phyloP scores from a whole-genome alignment of 2,113 vertebrate genomes.

The Thalassoma bifasciatum region DNA sequence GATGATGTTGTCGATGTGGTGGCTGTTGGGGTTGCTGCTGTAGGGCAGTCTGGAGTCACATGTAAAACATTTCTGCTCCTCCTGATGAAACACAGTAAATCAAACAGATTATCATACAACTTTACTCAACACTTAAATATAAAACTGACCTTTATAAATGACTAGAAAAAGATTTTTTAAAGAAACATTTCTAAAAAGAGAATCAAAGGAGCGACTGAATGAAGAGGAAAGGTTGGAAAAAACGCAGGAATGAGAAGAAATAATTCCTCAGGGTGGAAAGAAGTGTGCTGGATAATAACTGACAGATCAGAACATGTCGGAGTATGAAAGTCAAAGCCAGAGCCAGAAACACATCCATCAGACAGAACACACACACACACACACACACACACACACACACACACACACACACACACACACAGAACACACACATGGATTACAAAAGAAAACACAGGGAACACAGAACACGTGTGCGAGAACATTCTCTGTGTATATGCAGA shows the following conservation, averaged over 20 bases:
- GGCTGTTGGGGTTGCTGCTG: conserved; percentile 85
- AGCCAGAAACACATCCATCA: conserved; percentile 54
- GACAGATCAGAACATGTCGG: conserved; percentile 77
- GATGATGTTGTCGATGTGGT: conserved; percentile 88
- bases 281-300: conserved; percentile 22
- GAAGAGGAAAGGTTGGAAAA: not conserved
- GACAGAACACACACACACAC: not conserved
- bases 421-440: not conserved
- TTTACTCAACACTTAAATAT: too few species aligned
- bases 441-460: not conserved
- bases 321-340: conserved; percentile 49
- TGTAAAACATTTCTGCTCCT: conserved; percentile 88
- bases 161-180: too few species aligned
- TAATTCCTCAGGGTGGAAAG: conserved; percentile 48
- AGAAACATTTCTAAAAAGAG: not conserved
- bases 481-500: too few species aligned
- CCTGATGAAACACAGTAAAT: conserved; percentile 69
- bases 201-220: not conserved
- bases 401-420: too few species aligned
- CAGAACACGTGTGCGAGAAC: too few species aligned
- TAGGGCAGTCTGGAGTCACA: conserved; percentile 89
- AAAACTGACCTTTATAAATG: too few species aligned
- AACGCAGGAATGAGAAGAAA: conserved; percentile 16
- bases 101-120: not conserved
- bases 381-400: not conserved